Conservation (phyloP, 2,113 vertebrate species). For the Lepisosteus osseus region DNA sequence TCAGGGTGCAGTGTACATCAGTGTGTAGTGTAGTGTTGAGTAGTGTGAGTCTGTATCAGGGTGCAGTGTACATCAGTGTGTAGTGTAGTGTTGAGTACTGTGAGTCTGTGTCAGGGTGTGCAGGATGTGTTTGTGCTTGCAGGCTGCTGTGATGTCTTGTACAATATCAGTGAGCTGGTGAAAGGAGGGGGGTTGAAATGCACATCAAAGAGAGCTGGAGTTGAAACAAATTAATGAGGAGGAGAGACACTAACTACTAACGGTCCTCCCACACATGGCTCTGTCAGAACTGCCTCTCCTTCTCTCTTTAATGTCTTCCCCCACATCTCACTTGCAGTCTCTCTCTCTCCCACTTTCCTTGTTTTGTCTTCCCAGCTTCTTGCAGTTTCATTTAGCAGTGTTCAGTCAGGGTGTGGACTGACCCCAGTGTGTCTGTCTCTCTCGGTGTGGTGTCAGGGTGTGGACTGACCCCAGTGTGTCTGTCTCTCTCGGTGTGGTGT, state of each 20-base stretch:
- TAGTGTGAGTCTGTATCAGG: too few relatives aligned
- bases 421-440: too few relatives aligned
- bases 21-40: too few relatives aligned
- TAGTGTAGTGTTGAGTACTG: too few relatives aligned
- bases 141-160: neutral
- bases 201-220: constrained; percentile 44
- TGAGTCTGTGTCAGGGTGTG: too few relatives aligned
- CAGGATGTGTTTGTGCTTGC: constrained; percentile 25
- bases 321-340: neutral
- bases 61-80: too few relatives aligned
- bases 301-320: neutral
- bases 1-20: too few relatives aligned
- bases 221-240: constrained; percentile 40
- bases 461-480: neutral
- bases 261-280: neutral
- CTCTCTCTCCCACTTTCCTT: neutral
- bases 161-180: constrained; percentile 40
- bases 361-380: constrained; percentile 8
- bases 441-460: too few relatives aligned
- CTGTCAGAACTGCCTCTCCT: neutral
- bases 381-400: constrained; percentile 11
- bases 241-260: constrained; percentile 47
- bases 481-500: too few relatives aligned
- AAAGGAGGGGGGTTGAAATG: constrained; percentile 30
- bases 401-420: neutral